Conservation (phyloP, 2,888 invertebrate species). For the Andrena hattorfiana region DNA sequence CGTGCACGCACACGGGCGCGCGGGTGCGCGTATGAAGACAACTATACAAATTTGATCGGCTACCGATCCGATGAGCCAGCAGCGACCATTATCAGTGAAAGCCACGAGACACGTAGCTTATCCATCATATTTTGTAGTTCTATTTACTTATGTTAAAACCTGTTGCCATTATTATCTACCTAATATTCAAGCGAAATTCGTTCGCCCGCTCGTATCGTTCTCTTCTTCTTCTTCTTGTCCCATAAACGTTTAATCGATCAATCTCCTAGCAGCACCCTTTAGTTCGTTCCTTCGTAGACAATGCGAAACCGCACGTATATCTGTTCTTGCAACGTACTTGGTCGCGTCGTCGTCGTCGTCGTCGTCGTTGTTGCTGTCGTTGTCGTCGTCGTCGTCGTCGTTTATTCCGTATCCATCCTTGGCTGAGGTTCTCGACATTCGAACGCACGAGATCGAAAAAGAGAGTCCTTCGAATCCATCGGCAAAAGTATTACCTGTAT, state of each 20-base stretch:
- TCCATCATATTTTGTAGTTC: constrained; percentile 62
- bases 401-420: constrained; percentile 11
- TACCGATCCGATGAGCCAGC: constrained; percentile 83
- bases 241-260: background rate
- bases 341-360: too few species aligned
- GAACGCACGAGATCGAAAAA: constrained; percentile 3
- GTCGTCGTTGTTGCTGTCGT: too few species aligned
- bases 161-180: constrained; percentile 51
- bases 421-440: constrained; percentile 18
- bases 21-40: constrained; percentile 29
- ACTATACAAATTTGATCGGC: constrained; percentile 63
- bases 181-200: constrained; percentile 59
- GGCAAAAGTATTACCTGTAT: constrained; percentile 31
- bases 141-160: constrained; percentile 43
- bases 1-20: constrained; percentile 9
- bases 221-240: constrained; percentile 70
- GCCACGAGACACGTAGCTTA: constrained; percentile 75
- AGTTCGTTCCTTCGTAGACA: constrained; percentile 22
- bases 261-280: constrained; percentile 8
- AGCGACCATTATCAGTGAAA: constrained; percentile 85
- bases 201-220: constrained; percentile 74
- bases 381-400: background rate
- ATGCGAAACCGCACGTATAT: background rate
- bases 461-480: constrained; percentile 37
- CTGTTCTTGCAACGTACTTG: background rate